phyloP scores from a whole-genome alignment of 2,113 vertebrate species.

The Poeciliopsis turrubarensis region DNA sequence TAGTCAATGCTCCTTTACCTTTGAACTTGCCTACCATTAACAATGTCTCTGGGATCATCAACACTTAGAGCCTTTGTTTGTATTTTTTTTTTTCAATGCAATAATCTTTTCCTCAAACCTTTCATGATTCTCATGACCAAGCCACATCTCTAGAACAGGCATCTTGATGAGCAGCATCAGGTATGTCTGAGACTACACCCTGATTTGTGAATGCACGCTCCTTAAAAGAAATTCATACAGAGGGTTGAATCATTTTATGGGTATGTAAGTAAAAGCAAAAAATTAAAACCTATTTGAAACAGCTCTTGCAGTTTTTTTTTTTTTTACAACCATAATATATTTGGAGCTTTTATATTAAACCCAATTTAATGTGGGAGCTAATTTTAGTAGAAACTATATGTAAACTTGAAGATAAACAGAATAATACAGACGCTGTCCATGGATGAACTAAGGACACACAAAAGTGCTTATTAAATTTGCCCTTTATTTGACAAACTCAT shows the following conservation, averaged over 20 bases:
- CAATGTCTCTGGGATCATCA: no score
- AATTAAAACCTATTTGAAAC: background rate
- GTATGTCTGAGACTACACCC: no score
- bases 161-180: no score
- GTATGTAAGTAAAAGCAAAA: background rate
- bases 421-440: background rate
- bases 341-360: background rate
- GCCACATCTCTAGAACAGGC: no score
- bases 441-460: background rate
- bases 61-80: no score
- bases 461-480: slow-evolving; percentile 35
- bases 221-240: background rate
- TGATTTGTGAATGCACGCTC: background rate
- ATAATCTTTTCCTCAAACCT: no score
- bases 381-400: no score
- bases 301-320: background rate
- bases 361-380: no score
- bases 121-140: no score
- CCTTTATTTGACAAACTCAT: slow-evolving; percentile 66
- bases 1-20: no score
- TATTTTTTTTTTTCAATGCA: no score
- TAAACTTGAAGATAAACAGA: background rate
- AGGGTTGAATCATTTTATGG: background rate
- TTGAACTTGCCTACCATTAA: no score
- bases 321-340: background rate